phyloP scores from a whole-genome alignment of 2,797 vertebrate genomes.

The Squalus acanthias region DNA sequence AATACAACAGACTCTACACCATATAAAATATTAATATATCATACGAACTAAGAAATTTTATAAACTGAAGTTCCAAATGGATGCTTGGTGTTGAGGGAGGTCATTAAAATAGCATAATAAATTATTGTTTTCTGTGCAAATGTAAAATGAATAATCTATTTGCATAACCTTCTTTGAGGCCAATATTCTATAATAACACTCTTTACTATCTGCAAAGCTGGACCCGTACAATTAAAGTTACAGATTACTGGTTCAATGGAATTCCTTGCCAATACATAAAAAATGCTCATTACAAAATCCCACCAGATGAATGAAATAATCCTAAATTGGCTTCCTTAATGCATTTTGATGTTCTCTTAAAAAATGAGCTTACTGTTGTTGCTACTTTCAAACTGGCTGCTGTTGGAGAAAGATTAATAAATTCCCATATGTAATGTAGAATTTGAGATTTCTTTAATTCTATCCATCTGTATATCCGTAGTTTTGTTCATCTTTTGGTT shows the following conservation, averaged over 20 bases:
- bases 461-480: neutral
- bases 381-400: neutral
- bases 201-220: neutral
- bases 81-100: neutral
- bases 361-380: neutral
- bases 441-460: neutral
- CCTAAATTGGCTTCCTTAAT: neutral
- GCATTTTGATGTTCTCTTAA: neutral
- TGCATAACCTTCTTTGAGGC: conserved; percentile 2
- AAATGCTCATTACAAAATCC: neutral
- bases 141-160: neutral
- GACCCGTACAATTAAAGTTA: neutral
- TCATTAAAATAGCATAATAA: neutral
- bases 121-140: neutral
- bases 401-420: neutral
- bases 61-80: neutral
- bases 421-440: neutral
- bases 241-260: neutral
- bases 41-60: neutral
- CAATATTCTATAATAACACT: conserved; percentile 4
- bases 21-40: neutral
- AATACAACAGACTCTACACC: neutral
- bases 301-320: conserved; percentile 1
- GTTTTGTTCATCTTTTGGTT: neutral
- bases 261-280: neutral